Evolutionary conservation across 2,113 vertebrate species (phyloP).

Genomic region (Caranx ignobilis): DNA sequence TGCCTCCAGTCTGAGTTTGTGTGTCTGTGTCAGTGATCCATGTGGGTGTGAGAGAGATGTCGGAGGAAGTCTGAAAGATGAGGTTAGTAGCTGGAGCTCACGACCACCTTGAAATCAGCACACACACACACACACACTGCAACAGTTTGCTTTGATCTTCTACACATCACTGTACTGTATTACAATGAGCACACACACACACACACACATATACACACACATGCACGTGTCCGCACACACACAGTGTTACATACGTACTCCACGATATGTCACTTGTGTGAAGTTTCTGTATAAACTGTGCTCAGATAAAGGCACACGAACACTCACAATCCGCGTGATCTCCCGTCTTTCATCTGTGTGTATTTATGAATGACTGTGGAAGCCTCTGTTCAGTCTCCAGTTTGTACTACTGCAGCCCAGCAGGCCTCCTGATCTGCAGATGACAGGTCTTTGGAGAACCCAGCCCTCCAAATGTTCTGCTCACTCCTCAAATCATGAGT

Average conservation of each 20-base stretch:
- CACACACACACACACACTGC: slow-evolving; percentile 3
- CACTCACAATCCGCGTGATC: slow-evolving; percentile 46
- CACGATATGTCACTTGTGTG: slow-evolving; percentile 36
- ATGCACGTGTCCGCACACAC: slow-evolving; percentile 12
- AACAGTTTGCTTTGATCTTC: slow-evolving; percentile 37
- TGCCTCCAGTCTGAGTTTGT: slow-evolving; percentile 1
- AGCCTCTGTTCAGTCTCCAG: slow-evolving; percentile 73
- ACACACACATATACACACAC: neutral
- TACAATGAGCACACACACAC: neutral
- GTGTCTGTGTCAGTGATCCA: slow-evolving; percentile 5
- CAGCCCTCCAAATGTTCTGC: slow-evolving; percentile 54
- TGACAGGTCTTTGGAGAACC: slow-evolving; percentile 69
- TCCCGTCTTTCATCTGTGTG: slow-evolving; percentile 63
- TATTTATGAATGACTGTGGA: slow-evolving; percentile 70
- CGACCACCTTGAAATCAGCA: slow-evolving; percentile 40
- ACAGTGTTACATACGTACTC: slow-evolving; percentile 27
- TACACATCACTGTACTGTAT: slow-evolving; percentile 8
- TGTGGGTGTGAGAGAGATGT: slow-evolving; percentile 2
- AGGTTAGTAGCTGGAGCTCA: slow-evolving; percentile 28
- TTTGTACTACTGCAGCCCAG: slow-evolving; percentile 57
- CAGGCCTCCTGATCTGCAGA: slow-evolving; percentile 61
- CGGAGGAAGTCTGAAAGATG: slow-evolving; percentile 8
- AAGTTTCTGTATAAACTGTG: slow-evolving; percentile 45
- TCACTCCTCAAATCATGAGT: slow-evolving; percentile 41
- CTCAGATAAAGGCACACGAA: slow-evolving; percentile 51